phyloP scores from a whole-genome alignment of 92 coral and sea anemone species.

The Chrysogorgia sp. region DNA sequence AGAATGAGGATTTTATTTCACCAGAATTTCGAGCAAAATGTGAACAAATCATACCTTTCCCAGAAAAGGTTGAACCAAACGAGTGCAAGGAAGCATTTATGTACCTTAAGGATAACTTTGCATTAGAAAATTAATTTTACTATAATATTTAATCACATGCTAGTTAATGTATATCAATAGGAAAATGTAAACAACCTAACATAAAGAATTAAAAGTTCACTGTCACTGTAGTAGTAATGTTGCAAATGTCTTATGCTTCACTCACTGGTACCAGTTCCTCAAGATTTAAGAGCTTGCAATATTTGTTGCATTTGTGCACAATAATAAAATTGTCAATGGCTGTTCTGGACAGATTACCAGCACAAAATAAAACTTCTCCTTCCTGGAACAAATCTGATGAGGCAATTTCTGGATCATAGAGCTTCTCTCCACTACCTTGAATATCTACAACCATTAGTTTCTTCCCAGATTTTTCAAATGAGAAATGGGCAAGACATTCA shows the following conservation, averaged over 20 bases:
- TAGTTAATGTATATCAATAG: too few relatives aligned
- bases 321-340: slow-evolving; percentile 27
- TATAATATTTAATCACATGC: neutral
- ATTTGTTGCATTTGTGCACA: slow-evolving; percentile 23
- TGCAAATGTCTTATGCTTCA: too few relatives aligned
- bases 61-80: slow-evolving; percentile 21
- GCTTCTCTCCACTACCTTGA: slow-evolving; percentile 35
- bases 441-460: slow-evolving; percentile 34
- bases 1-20: slow-evolving; percentile 11
- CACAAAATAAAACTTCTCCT: slow-evolving; percentile 35
- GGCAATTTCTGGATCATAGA: slow-evolving; percentile 39
- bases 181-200: too few relatives aligned
- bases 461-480: slow-evolving; percentile 16
- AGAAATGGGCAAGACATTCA: slow-evolving; percentile 41
- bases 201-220: neutral
- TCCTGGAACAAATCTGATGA: slow-evolving; percentile 17
- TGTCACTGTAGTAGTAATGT: too few relatives aligned
- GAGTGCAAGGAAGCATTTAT: slow-evolving; percentile 28
- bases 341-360: slow-evolving; percentile 29
- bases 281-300: slow-evolving; percentile 15
- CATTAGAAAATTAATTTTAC: slow-evolving; percentile 1
- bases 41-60: slow-evolving; percentile 24
- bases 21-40: slow-evolving; percentile 24
- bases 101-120: slow-evolving; percentile 11
- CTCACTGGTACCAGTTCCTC: neutral